Percentiles rank a stretch among this genome's conserved stretches.
Conservation (phyloP, 2,797 vertebrate genomes). For the Tympanoctomys barrerae region DNA sequence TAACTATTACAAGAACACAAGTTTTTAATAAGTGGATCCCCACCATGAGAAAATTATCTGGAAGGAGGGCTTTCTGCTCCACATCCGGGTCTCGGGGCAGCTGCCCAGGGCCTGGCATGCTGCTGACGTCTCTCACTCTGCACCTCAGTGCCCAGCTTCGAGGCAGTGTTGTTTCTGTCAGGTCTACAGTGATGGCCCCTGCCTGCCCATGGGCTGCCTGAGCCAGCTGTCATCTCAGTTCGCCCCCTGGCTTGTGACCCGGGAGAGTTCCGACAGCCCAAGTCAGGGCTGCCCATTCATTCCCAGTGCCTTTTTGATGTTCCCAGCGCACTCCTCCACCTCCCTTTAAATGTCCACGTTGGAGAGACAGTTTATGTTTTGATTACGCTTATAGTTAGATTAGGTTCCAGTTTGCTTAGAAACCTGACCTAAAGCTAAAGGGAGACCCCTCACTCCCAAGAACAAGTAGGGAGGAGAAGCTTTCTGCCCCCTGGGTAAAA, state of each 20-base stretch:
- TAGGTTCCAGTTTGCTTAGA: neutral
- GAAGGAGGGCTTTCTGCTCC: neutral
- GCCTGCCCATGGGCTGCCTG: constrained; percentile 73
- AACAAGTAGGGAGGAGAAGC: neutral
- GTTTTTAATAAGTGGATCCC: constrained; percentile 52
- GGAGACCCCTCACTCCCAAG: neutral
- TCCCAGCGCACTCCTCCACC: neutral
- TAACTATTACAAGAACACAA: constrained; percentile 51
- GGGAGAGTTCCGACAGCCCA: constrained; percentile 65
- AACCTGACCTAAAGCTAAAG: neutral
- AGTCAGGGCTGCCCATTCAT: constrained; percentile 9
- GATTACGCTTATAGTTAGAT: neutral
- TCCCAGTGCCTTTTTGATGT: neutral
- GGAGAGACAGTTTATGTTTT: constrained; percentile 7
- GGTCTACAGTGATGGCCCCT: constrained; percentile 84
- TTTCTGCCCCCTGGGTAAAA: neutral
- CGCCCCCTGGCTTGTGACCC: constrained; percentile 70
- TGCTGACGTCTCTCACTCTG: constrained; percentile 75
- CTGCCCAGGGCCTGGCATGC: constrained; percentile 32
- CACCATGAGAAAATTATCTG: constrained; percentile 16
- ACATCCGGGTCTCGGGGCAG: constrained; percentile 35
- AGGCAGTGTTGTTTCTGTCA: constrained; percentile 84
- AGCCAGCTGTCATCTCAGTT: constrained; percentile 75
- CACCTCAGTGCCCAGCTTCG: constrained; percentile 75
- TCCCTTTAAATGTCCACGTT: neutral